Evolutionary conservation across 2,113 vertebrate genomes (phyloP).

Genomic region (Hyaena hyaena): DNA sequence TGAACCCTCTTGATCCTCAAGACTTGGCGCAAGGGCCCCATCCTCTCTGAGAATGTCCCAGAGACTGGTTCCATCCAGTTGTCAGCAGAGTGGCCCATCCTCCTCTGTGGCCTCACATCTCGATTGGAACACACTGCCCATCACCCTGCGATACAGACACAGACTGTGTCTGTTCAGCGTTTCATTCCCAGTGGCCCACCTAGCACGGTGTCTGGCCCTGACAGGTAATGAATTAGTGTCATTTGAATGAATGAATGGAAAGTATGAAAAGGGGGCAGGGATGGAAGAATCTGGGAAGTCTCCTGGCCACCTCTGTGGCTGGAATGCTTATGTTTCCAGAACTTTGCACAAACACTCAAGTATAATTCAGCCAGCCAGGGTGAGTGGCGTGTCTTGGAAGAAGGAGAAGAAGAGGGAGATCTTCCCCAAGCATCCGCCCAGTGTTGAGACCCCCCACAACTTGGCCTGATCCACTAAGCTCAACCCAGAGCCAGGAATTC

Average conservation of each 20-base stretch:
- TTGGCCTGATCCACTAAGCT: background rate
- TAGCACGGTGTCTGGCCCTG: background rate
- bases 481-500: background rate
- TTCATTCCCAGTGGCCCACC: background rate
- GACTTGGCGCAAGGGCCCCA: background rate
- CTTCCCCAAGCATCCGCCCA: background rate
- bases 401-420: background rate
- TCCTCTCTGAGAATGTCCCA: background rate
- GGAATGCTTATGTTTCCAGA: background rate
- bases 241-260: background rate
- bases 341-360: background rate
- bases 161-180: background rate
- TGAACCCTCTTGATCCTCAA: background rate
- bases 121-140: background rate
- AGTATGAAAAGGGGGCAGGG: background rate
- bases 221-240: background rate
- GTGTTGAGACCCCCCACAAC: background rate
- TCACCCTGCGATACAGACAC: background rate
- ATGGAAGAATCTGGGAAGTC: background rate
- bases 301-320: background rate
- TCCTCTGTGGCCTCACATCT: background rate
- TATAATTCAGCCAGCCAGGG: background rate
- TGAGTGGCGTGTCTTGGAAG: background rate
- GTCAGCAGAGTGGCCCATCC: background rate
- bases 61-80: background rate